These are phyloP conservation scores for Sarotherodon lohbergeri DNA, from an alignment of 2,113 vertebrate genomes.

Conservation along the genomic window DNA sequence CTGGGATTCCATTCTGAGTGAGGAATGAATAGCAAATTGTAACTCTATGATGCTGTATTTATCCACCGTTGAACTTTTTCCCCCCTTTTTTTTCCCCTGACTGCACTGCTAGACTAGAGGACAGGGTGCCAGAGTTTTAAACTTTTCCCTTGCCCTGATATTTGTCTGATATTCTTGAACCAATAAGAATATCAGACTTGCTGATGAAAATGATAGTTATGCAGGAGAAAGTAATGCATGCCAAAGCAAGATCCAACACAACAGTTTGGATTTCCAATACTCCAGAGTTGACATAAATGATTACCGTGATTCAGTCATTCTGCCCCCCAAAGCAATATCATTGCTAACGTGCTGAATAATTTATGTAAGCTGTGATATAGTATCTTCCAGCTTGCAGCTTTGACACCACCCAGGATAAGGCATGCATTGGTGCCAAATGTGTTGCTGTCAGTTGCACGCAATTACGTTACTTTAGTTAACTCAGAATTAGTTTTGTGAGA, in stretches of 20 bases:
- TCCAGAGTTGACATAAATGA: slow-evolving; percentile 31
- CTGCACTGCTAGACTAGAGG: neutral
- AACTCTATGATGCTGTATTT: neutral
- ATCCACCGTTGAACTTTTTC: neutral
- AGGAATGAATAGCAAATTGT: neutral
- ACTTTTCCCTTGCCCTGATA: neutral
- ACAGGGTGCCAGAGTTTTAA: neutral
- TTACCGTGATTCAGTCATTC: slow-evolving; percentile 42
- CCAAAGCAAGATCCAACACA: neutral
- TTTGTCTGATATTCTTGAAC: neutral
- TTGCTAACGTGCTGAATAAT: slow-evolving; percentile 51
- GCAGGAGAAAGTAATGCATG: neutral
- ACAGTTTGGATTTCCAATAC: slow-evolving; percentile 10
- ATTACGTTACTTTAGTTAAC: neutral
- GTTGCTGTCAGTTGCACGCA: neutral
- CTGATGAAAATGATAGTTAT: neutral
- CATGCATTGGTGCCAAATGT: neutral
- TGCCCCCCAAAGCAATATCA: slow-evolving; percentile 39
- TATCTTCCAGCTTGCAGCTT: slow-evolving; percentile 9
- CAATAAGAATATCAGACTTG: neutral
- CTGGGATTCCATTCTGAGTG: neutral
- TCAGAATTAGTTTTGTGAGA: neutral
- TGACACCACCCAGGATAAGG: neutral
- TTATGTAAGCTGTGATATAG: slow-evolving; percentile 36
- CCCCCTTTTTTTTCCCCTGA: neutral